A percentile compares a stretch with the other conserved stretches of the same genome.
These are phyloP conservation scores for Rhynchonema sp. DNA, from an alignment of 2,888 invertebrate genomes.

Conservation along the genomic window DNA sequence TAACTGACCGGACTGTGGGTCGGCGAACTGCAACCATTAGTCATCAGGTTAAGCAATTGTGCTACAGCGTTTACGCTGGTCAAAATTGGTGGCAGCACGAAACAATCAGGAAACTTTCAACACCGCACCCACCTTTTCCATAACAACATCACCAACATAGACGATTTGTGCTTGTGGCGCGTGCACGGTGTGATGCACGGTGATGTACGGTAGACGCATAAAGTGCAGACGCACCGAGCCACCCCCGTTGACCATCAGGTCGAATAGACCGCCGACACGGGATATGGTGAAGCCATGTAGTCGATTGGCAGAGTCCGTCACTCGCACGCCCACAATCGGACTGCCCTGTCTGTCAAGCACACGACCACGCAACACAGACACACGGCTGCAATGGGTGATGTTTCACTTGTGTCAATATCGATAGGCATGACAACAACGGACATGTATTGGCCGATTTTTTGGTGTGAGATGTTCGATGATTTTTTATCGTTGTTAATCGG, in stretches of 20 bases:
- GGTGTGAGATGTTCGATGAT: no score
- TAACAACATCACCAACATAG: slow-evolving; percentile 48
- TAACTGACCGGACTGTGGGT: no score
- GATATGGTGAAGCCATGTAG: slow-evolving; percentile 71
- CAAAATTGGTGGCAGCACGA: no score
- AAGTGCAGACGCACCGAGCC: slow-evolving; percentile 69
- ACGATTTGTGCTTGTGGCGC: slow-evolving; percentile 97
- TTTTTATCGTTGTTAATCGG: no score
- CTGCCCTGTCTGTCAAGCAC: slow-evolving; percentile 72
- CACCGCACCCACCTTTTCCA: no score
- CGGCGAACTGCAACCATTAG: no score
- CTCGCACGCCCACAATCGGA: slow-evolving; percentile 87
- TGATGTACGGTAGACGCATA: slow-evolving; percentile 70
- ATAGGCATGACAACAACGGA: no score
- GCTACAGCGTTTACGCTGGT: no score
- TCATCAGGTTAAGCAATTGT: no score
- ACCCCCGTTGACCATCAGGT: slow-evolving; percentile 93
- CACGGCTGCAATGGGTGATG: slow-evolving; percentile 76
- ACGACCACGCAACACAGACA: slow-evolving; percentile 92
- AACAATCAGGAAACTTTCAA: no score
- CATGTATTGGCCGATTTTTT: no score
- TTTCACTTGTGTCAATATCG: no score
- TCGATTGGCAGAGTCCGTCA: slow-evolving; percentile 78
- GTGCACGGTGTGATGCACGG: slow-evolving; percentile 57
- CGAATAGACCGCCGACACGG: slow-evolving; percentile 50